phyloP scores from a whole-genome alignment of 1,140 invertebrate species.

The Melipona quadrifasciata region DNA sequence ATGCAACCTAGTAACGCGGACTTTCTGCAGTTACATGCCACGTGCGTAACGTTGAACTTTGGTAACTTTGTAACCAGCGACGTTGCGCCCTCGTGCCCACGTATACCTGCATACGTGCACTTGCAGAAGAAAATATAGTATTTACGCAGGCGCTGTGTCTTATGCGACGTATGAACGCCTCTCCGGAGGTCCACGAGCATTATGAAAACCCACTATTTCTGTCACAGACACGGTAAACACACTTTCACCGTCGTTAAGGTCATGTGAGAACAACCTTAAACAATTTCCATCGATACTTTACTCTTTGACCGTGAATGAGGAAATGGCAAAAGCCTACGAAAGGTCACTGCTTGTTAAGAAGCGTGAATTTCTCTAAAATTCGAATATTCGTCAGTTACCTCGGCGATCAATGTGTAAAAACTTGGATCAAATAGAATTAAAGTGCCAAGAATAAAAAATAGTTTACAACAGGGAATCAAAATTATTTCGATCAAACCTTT shows the following conservation, averaged over 20 bases:
- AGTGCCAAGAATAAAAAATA: too few relatives aligned
- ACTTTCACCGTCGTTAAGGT: conserved; percentile 29
- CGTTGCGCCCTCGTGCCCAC: too few relatives aligned
- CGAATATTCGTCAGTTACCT: neutral
- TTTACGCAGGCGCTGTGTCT: neutral
- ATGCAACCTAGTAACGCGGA: neutral
- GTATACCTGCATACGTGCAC: neutral
- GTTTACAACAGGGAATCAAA: too few relatives aligned
- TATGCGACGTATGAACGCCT: neutral
- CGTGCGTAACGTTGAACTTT: neutral
- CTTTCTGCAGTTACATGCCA: neutral
- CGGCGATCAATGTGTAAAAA: too few relatives aligned
- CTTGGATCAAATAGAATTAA: too few relatives aligned
- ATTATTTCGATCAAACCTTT: too few relatives aligned
- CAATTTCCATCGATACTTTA: conserved; percentile 25
- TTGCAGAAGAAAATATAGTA: neutral
- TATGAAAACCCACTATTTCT: conserved; percentile 29
- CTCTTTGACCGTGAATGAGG: neutral
- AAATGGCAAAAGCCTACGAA: conserved; percentile 28
- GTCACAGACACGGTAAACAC: conserved; percentile 21
- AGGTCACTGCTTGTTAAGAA: conserved; percentile 18
- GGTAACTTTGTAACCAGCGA: neutral
- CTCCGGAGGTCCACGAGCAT: too few relatives aligned
- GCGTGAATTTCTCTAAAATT: neutral
- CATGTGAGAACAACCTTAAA: conserved; percentile 34